These are phyloP conservation scores for Notiomystis cincta DNA, from an alignment of 2,113 vertebrate genomes.

Conservation along the genomic window DNA sequence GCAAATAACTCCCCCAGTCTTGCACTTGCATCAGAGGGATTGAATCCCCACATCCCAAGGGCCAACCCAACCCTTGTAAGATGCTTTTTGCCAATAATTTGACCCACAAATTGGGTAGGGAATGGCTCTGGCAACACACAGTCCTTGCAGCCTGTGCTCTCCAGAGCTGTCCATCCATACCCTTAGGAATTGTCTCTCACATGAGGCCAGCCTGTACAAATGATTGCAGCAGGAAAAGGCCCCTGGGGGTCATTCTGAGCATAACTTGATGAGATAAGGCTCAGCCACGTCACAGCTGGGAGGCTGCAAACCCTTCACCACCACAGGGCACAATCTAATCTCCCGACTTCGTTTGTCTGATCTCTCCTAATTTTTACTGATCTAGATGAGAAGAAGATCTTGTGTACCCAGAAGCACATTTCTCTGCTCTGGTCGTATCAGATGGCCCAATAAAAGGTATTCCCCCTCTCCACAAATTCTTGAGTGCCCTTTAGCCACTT, in stretches of 20 bases:
- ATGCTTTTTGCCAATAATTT: neutral
- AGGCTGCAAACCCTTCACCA: neutral
- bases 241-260: conserved; percentile 30
- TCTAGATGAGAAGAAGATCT: neutral
- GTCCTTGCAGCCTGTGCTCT: neutral
- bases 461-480: neutral
- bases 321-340: conserved; percentile 22
- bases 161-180: neutral
- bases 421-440: neutral
- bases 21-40: neutral
- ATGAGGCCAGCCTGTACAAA: neutral
- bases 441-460: neutral
- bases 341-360: neutral
- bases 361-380: conserved; percentile 12
- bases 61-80: neutral
- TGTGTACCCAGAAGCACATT: neutral
- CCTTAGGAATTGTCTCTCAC: neutral
- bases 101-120: rapidly evolving
- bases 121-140: neutral
- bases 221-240: neutral
- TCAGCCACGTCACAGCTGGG: neutral
- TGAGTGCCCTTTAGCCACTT: neutral
- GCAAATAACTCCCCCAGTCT: neutral
- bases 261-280: conserved; percentile 10
- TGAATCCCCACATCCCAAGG: neutral